A percentile compares a stretch with the other conserved stretches of the same genome.
Evolutionary conservation across 2,113 vertebrate genomes (phyloP).

Genomic region (Oreochromis spilurus): DNA sequence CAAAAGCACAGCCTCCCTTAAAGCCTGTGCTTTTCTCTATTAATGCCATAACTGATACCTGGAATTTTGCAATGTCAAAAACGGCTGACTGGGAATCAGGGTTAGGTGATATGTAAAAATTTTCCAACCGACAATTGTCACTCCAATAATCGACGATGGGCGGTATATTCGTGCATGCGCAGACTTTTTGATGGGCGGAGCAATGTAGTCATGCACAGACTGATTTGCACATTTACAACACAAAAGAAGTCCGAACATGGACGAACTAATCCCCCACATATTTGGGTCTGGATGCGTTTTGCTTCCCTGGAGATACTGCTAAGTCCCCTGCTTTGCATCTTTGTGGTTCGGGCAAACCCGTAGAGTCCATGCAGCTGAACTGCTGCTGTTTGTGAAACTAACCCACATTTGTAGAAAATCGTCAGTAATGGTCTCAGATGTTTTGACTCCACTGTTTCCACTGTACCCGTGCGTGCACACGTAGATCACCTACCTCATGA

Average conservation of each 20-base stretch:
- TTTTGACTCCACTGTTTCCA: neutral
- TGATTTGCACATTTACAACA: neutral
- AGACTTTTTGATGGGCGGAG: neutral
- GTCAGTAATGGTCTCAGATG: rapidly evolving
- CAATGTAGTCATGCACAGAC: neutral
- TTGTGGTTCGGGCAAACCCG: neutral
- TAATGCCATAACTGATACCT: neutral
- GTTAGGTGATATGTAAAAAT: rapidly evolving
- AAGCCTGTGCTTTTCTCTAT: neutral
- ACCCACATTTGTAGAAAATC: neutral
- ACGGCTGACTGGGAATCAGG: neutral
- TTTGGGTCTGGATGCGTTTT: neutral
- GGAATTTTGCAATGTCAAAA: neutral
- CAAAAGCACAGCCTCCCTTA: neutral
- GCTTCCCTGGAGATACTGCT: neutral
- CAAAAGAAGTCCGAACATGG: too few relatives aligned
- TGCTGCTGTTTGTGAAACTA: neutral
- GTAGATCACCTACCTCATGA: constrained; percentile 80
- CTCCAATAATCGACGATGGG: rapidly evolving
- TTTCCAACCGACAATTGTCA: rapidly evolving
- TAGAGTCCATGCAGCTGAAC: neutral
- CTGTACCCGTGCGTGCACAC: neutral
- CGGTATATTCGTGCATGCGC: neutral
- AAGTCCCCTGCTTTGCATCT: neutral
- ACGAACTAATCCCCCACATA: neutral